Base-by-base conservation (phyloP, 92 coral and sea anemone genomes). In the Epizoanthus stellaris region DNA sequence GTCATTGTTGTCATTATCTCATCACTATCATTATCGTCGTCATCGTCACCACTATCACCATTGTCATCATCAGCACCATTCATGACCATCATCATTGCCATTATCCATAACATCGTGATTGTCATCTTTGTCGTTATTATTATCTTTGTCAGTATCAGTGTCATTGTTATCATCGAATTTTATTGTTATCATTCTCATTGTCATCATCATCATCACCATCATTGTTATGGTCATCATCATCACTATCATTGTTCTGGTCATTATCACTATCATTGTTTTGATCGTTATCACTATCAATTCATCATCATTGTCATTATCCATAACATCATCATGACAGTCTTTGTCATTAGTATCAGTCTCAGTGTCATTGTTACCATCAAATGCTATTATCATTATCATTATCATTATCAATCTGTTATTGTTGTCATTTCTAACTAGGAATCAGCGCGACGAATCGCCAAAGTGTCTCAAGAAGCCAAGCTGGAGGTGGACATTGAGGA, bases 381-480 rank as follows among this genome's bases (percentile, higher is more conserved):
- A 12, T 12, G n/a, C n/a, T n/a, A n/a, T n/a, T n/a, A n/a, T 3
- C 1, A 17, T 57, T 23, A 23, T 23, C 25, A 23, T 23, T 23
- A 30, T 52, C 70, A 65, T 20, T 25, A 63, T 19, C 19, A 19
- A 72, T n/a, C 71, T 15, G 16, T 10, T 16, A 2, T 61, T 56
- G 11, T 36, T 67, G 3, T 61, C 15, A n/a, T 3, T 12, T 64
- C 19, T 68, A 19, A 38, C 23, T n/a, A 95, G 98, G 99, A 97
- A 76, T 95, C 99, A 15, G 98, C 99, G 40, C 99, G 99, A 6
- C 96, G 99, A 43, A 97, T 97, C 73, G 98, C 97, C 45, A 96
- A 97, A 67, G 99, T 97, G 15, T 94, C 99, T 15, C 98, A 97
- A 76, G 99, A 97, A 88, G 99, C 99, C 70, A 97, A 97, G 87